A percentile compares a stretch with the other conserved stretches of the same genome.
Evolutionary conservation across 2,113 vertebrate genomes (phyloP).

Genomic region (Neomonachus schauinslandi): DNA sequence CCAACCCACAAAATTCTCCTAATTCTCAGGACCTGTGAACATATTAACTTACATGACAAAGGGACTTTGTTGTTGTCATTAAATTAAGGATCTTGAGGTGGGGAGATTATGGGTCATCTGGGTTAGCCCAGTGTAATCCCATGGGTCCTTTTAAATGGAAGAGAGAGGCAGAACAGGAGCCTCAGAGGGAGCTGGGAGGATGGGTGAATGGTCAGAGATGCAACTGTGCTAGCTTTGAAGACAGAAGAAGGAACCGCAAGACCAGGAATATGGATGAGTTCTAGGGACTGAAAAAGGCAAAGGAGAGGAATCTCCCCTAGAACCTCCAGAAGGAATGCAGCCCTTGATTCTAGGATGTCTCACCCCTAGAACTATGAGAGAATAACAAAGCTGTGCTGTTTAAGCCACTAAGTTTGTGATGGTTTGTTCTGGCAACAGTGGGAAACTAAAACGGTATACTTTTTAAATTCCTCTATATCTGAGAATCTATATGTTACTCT

Average conservation of each 20-base stretch:
- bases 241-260: too few species aligned
- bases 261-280: not conserved
- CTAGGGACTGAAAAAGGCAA: not conserved
- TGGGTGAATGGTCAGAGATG: not conserved
- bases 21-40: not conserved
- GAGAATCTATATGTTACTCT: not conserved
- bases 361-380: not conserved
- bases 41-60: not conserved
- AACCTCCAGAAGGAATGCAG: not conserved
- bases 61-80: not conserved
- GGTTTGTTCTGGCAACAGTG: not conserved
- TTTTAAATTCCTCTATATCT: not conserved
- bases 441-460: not conserved
- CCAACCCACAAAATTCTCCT: not conserved
- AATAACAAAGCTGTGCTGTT: not conserved
- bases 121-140: not conserved
- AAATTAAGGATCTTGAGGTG: not conserved
- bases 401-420: too few species aligned
- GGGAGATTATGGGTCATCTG: not conserved
- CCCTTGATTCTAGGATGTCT: not conserved
- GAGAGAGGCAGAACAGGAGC: not conserved
- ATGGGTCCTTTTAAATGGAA: not conserved
- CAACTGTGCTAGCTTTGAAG: too few species aligned
- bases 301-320: rapidly evolving
- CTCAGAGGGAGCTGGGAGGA: too few species aligned